These are phyloP conservation scores for Hoplostethus atlanticus DNA, from an alignment of 2,797 vertebrate genomes.

Conservation along the genomic window DNA sequence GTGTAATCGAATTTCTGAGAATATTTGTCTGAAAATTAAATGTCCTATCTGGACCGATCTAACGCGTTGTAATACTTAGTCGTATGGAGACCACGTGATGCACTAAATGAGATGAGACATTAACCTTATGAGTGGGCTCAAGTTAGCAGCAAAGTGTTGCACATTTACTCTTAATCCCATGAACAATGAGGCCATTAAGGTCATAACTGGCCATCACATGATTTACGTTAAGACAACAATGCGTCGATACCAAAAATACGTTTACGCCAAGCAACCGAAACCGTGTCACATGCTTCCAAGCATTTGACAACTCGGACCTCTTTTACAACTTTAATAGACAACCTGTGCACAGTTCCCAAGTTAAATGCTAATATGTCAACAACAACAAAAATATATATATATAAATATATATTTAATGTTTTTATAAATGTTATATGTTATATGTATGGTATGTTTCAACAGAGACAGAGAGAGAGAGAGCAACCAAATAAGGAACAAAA, in stretches of 20 bases:
- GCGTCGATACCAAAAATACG: slow-evolving; percentile 40
- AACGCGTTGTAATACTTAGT: no score
- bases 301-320: not conserved
- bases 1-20: no score
- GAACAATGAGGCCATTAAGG: slow-evolving; percentile 27
- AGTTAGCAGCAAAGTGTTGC: slow-evolving; percentile 17
- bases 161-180: not conserved
- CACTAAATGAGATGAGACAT: not conserved
- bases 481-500: not conserved
- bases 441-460: no score
- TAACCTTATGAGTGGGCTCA: slow-evolving; percentile 13
- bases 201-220: slow-evolving; percentile 50
- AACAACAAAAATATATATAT: no score
- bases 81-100: slow-evolving; percentile 28
- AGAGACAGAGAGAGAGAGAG: not conserved
- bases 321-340: not conserved
- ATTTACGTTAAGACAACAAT: slow-evolving; percentile 14
- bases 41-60: no score
- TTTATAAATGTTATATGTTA: no score
- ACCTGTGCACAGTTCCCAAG: no score
- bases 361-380: no score
- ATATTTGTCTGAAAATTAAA: no score
- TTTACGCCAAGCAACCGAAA: slow-evolving; percentile 40
- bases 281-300: slow-evolving; percentile 38
- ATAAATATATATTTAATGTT: no score